Evolutionary conservation across 2,113 vertebrate genomes (phyloP).

Genomic region (Neolamprologus hecqui): DNA sequence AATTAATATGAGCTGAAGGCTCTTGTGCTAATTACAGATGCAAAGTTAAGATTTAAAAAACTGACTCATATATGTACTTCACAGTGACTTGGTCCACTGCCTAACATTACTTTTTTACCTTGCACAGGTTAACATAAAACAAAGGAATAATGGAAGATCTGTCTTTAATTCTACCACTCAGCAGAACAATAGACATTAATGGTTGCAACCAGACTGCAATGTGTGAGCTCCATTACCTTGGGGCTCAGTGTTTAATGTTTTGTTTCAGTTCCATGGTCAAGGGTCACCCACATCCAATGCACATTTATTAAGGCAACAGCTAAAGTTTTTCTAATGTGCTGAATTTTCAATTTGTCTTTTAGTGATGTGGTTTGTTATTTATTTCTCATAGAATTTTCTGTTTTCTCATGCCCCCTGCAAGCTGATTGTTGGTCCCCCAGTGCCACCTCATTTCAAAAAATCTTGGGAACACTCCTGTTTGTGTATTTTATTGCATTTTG

Average conservation of each 20-base stretch:
- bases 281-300: not conserved
- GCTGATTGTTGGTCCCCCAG: not conserved
- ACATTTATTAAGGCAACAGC: not conserved
- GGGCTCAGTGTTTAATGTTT: not conserved
- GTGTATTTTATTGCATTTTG: not conserved
- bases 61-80: not conserved
- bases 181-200: not conserved
- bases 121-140: not conserved
- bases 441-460: not conserved
- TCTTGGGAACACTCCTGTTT: not conserved
- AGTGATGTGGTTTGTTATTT: not conserved
- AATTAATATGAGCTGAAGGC: not conserved
- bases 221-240: not conserved
- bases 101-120: not conserved
- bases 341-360: not conserved
- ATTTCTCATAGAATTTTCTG: not conserved
- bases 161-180: not conserved
- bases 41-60: not conserved
- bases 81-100: not conserved
- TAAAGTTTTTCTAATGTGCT: not conserved
- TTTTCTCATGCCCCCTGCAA: not conserved
- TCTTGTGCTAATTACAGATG: not conserved
- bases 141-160: not conserved
- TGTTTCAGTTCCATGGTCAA: not conserved
- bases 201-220: not conserved